These are phyloP conservation scores for Platyura marginata DNA, from an alignment of 1,140 invertebrate species.

Conservation along the genomic window DNA sequence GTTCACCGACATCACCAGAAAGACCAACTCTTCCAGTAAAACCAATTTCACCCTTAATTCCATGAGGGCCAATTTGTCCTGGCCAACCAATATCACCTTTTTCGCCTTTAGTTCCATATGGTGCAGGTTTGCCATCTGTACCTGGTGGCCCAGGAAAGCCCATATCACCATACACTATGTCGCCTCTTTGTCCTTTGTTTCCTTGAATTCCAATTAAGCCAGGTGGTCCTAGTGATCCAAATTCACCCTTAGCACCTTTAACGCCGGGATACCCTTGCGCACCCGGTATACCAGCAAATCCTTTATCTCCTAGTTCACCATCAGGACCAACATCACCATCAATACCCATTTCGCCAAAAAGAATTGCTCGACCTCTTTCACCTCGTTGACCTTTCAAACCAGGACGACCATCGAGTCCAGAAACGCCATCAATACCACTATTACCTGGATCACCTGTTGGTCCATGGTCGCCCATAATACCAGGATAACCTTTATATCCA, in stretches of 20 bases:
- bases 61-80: conserved; percentile 33
- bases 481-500: conserved; percentile 33
- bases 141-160: conserved; percentile 35
- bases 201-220: conserved; percentile 22
- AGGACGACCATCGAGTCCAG: conserved; percentile 21
- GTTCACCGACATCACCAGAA: conserved; percentile 27
- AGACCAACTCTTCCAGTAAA: conserved; percentile 33
- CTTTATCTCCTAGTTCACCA: conserved; percentile 27
- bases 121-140: conserved; percentile 30
- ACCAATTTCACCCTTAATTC: conserved; percentile 18
- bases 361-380: conserved; percentile 23
- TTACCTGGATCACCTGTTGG: conserved; percentile 25
- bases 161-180: conserved; percentile 28
- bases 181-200: conserved; percentile 33
- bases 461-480: conserved; percentile 24
- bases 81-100: conserved; percentile 23
- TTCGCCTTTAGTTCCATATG: conserved; percentile 35
- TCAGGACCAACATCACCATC: conserved; percentile 21
- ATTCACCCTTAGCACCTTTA: conserved; percentile 19
- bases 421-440: conserved; percentile 20
- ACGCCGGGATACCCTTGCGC: conserved; percentile 10
- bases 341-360: conserved; percentile 23
- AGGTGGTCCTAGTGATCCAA: conserved; percentile 18
- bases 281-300: conserved; percentile 11
- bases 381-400: conserved; percentile 32